Base-by-base conservation (phyloP, 2,888 invertebrate species). In the Plemyria rubiginata region DNA sequence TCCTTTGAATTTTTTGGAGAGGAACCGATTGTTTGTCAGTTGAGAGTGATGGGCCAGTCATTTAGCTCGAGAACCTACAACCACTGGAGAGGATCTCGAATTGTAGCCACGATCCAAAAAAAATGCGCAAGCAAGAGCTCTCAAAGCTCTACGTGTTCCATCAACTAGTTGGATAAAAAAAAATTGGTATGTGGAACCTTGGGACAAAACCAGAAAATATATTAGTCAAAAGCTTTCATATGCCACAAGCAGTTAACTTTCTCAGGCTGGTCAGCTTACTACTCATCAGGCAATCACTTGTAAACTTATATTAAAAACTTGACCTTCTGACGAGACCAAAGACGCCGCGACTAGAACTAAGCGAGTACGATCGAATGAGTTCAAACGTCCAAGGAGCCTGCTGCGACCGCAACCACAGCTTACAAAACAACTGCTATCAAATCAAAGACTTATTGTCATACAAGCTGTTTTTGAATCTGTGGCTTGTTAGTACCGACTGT, bases 291-390 rank as follows among this genome's bases (percentile, higher is more conserved):
- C 57, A 61, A 58, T 60, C 65, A 61, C 58, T 51, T 54, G 62
- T 65, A 48, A 61, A 60, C 51, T 60, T 36, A 57, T 60, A 64
- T 64, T 48, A 65, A 65, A 56, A 65, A 54, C 50, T 65, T 65
- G 65, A 65, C 65, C 64, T 53, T 54, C 11, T 32, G 45, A 54
- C 36, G 45, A 46, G 60, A 60, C 60, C 60, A 65, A 65, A 65
- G 50, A 40, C 7, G 48, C 65, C 65, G 65, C 50, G 41, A 54
- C 60, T 56, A 65, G 56, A 51, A 59, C 59, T 60, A 52, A 60
- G 43, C 63, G 48, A 54, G 50, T 57, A 50, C 65, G 60, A 60
- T 41, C 50, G 51, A 65, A 54, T 65, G 60, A 61, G 60, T 61
- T 65, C 65, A 65, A 65, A 50, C 50, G 50, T 54, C 40, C 48